Evolutionary conservation across 2,888 invertebrate genomes (phyloP), one percentile per base, ranked within the genome.

Genomic region (Orchesella flavescens): DNA sequence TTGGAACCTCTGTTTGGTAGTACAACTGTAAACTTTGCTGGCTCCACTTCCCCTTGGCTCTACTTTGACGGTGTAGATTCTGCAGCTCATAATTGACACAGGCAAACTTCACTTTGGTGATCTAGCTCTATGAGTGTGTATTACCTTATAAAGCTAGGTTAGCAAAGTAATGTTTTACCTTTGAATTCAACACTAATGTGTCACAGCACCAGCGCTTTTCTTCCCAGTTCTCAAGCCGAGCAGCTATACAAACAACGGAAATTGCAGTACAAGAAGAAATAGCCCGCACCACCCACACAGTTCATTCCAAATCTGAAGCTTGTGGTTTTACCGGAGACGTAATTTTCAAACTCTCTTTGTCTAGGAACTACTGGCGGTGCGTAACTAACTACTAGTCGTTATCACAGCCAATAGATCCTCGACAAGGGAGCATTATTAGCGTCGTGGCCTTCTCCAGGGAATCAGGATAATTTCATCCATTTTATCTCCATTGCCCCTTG

Each of bases 351-450:
- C 84, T 86, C 86, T 83, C 87, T 88, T 88, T 87, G 87, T 87
- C 87, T 86, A 87, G 87, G 88, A 88, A 87, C 87, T 88, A 87
- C 85, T 88, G 88, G 88, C 87, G 86, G 88, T 88, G 88, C 86
- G 86, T 87, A 86, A 86, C 87, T 86, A 79, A 75, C 77, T 82
- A 80, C 77, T 61, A 17, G 66, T 72, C 81, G 88, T 87, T 88
- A 88, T 88, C 88, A 88, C 88, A 88, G 88, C 88, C 88, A 87
- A 86, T 87, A 88, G 88, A 88, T 88, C 88, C 87, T 88, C 87
- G 87, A 87, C 86, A 87, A 88, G 87, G 86, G 86, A 86, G 87
- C 86, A 77, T 49, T 49, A 86, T 73, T 69, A 75, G 66, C 84
- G 72, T 63, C 86, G 65, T n/a, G 49, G 49, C 2, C 5, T 49